Evolutionary conservation across 2,113 vertebrate genomes (phyloP), one percentile per base, ranked within the genome.

Genomic region (Lamprotornis superbus): DNA sequence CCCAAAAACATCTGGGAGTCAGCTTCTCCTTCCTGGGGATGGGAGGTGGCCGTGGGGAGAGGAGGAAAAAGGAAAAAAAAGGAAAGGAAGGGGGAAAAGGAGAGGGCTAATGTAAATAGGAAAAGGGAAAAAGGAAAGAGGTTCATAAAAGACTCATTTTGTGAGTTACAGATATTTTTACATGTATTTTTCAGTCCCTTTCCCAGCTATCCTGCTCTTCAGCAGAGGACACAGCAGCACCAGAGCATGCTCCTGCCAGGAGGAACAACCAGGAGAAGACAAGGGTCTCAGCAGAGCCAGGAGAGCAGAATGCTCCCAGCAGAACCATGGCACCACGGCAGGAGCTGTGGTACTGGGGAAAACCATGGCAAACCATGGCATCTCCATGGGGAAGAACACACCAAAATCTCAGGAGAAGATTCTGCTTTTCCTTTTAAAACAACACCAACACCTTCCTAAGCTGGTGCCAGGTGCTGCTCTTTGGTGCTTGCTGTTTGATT

Each of bases 391-490:
- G 19, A 50, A 27, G 44, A 55, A 10, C n/a, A 31, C 25, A 8
- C 9, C 2, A 9, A 9, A 21, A 27, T 10, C 22, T 64, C 55
- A 76, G 35, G 42, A 47, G n/a, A 61, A 59, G 39, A 22, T 28
- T 74, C 37, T 59, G 47, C 52, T 55, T 82, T 57, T 23, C 21
- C 52, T 55, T 67, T 30, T 4, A 33, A 61, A 71, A 17, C 20
- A 74, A 3, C 1, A 2, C 25, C 69, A 84, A 4, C 5, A 3
- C 5, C 50, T 37, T 14, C 13, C 50, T 57, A 10, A 33, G 30
- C 1, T 17, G 2, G 0, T 24, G 15, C n/a, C 52, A 56, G 16
- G 24, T 0, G 4, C 59, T 42, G 31, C 30, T n/a, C 10, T 15
- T 20, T 18, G 70, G 22, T 8, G 20, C 4, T 4, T 0, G 16